Evolutionary conservation across 1,140 invertebrate genomes (phyloP).

Genomic region (Phymastichus coffea): DNA sequence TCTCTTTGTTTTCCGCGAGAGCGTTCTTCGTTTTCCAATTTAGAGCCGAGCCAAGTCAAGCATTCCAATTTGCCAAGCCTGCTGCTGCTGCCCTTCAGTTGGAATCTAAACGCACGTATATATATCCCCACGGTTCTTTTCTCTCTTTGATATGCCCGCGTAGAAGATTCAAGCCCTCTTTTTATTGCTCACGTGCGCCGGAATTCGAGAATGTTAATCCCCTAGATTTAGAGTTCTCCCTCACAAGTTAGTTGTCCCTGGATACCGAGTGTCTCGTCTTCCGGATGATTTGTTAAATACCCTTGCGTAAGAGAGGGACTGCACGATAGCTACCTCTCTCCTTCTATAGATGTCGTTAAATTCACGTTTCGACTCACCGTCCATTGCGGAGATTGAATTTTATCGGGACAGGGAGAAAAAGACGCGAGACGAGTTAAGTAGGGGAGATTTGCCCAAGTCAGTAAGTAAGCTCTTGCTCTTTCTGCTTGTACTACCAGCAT

Average conservation of each 20-base stretch:
- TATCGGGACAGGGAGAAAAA: too few species aligned
- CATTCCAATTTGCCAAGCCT: constrained; percentile 26
- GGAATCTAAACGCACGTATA: neutral
- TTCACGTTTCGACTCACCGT: too few species aligned
- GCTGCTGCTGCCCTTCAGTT: constrained; percentile 13
- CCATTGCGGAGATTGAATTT: too few species aligned
- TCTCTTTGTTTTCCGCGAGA: constrained; percentile 25
- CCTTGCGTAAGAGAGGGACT: neutral
- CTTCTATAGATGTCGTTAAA: too few species aligned
- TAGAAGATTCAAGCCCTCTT: neutral
- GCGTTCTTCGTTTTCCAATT: constrained; percentile 26
- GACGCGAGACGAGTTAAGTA: too few species aligned
- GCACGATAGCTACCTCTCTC: too few species aligned
- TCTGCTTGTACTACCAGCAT: too few species aligned
- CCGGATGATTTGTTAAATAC: constrained; percentile 19
- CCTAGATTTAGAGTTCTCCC: constrained; percentile 21
- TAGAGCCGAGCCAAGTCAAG: constrained; percentile 19
- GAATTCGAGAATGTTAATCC: constrained; percentile 28
- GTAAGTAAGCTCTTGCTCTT: too few species aligned
- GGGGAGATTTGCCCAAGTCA: too few species aligned
- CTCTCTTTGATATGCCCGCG: neutral
- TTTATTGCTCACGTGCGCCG: constrained; percentile 20
- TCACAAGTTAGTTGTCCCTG: neutral
- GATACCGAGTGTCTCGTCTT: neutral
- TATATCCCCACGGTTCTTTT: too few species aligned